These are phyloP conservation scores for Parelbella ahira DNA, from an alignment of 2,888 invertebrate species.

Conservation along the genomic window DNA sequence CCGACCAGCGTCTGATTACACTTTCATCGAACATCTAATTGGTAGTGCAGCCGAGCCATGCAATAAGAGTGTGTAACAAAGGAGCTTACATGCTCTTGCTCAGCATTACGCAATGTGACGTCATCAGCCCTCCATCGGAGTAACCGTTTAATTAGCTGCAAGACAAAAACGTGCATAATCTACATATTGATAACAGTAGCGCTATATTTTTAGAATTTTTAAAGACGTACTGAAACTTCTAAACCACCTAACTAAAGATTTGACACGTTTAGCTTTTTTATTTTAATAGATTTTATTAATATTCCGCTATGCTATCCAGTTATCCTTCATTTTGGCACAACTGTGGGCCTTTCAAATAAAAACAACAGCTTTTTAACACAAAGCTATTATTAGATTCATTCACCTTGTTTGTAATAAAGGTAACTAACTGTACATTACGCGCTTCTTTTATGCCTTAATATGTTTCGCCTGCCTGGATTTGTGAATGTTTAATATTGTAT, in stretches of 20 bases:
- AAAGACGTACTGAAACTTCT: no score
- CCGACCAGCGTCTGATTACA: constrained; percentile 78
- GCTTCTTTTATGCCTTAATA: constrained; percentile 16
- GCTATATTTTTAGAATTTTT: no score
- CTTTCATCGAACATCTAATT: constrained; percentile 81
- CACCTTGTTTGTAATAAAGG: constrained; percentile 15
- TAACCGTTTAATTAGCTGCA: constrained; percentile 21
- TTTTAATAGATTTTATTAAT: no score
- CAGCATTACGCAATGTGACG: constrained; percentile 19
- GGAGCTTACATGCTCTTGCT: constrained; percentile 55
- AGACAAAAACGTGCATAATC: constrained; percentile 8
- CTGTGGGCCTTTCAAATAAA: constrained; percentile 3
- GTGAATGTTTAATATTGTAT: constrained; percentile 9
- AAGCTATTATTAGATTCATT: constrained; percentile 12
- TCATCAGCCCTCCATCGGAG: constrained; percentile 15
- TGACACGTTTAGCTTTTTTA: no score
- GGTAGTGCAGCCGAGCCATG: constrained; percentile 70
- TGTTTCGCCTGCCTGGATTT: constrained; percentile 15
- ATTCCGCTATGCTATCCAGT: no score
- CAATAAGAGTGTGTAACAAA: constrained; percentile 65
- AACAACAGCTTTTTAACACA: constrained; percentile 14
- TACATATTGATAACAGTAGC: background rate
- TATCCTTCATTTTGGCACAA: no score
- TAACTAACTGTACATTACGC: constrained; percentile 18
- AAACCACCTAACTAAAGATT: no score